Conservation (phyloP, 2,797 vertebrate genomes). For the Dipus sagitta region DNA sequence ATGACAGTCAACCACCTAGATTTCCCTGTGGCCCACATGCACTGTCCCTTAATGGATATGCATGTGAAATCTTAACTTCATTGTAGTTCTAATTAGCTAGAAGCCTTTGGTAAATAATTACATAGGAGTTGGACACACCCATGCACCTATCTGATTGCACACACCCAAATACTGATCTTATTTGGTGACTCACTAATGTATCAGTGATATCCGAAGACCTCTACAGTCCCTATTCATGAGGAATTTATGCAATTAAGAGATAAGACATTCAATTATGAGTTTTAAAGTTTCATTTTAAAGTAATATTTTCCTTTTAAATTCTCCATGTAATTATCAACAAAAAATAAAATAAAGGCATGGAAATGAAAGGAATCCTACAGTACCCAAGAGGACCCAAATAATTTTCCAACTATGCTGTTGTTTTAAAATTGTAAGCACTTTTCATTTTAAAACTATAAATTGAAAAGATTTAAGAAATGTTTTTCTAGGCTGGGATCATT, state of each 20-base stretch:
- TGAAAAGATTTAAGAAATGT: background rate
- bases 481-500: background rate
- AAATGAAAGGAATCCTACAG: conserved; percentile 1
- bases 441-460: conserved; percentile 5
- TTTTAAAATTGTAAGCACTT: background rate
- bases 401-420: background rate
- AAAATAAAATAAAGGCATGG: background rate
- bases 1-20: background rate
- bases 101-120: conserved; percentile 30
- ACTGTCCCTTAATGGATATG: background rate
- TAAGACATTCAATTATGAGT: background rate
- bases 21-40: background rate
- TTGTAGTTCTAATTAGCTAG: conserved; percentile 10
- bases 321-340: background rate
- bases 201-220: background rate
- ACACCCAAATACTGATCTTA: conserved; percentile 53
- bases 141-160: background rate
- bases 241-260: background rate
- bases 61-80: background rate
- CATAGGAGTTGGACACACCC: background rate
- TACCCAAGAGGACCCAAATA: background rate
- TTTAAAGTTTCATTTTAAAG: conserved; percentile 43
- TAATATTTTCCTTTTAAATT: conserved; percentile 7
- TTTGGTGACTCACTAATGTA: background rate
- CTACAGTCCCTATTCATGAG: background rate